phyloP scores from a whole-genome alignment of 2,113 vertebrate genomes.

The Lasiurus cinereus region DNA sequence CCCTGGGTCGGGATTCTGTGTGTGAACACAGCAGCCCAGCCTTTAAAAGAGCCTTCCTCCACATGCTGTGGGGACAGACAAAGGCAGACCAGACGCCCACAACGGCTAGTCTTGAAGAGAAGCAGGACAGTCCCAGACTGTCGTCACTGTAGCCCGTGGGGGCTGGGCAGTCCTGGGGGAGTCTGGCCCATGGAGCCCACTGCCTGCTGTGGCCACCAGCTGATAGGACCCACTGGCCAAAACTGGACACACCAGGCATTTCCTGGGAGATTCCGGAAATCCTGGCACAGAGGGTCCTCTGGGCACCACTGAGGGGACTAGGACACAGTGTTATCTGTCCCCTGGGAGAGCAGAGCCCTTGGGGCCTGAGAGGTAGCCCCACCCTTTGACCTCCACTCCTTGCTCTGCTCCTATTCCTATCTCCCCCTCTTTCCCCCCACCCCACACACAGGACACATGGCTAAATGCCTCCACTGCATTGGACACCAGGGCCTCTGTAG shows the following conservation, averaged over 20 bases:
- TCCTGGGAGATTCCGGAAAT: neutral
- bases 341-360: neutral
- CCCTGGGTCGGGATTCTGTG: conserved; percentile 76
- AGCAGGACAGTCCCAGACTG: conserved; percentile 29
- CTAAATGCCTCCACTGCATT: too few species aligned
- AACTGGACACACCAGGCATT: too few species aligned
- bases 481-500: neutral
- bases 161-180: accelerated
- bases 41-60: conserved; percentile 13
- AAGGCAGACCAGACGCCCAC: neutral
- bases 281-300: neutral
- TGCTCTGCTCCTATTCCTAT: neutral
- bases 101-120: conserved; percentile 1
- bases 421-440: accelerated
- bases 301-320: neutral
- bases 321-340: accelerated
- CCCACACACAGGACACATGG: neutral
- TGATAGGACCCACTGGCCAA: accelerated
- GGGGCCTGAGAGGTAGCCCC: neutral
- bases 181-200: neutral
- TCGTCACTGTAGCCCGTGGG: accelerated
- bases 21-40: neutral
- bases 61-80: neutral
- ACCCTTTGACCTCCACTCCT: too few species aligned
- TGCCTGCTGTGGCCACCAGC: neutral